Evolutionary conservation across 2,113 vertebrate species (phyloP).

Genomic region (Austrofundulus limnaeus): DNA sequence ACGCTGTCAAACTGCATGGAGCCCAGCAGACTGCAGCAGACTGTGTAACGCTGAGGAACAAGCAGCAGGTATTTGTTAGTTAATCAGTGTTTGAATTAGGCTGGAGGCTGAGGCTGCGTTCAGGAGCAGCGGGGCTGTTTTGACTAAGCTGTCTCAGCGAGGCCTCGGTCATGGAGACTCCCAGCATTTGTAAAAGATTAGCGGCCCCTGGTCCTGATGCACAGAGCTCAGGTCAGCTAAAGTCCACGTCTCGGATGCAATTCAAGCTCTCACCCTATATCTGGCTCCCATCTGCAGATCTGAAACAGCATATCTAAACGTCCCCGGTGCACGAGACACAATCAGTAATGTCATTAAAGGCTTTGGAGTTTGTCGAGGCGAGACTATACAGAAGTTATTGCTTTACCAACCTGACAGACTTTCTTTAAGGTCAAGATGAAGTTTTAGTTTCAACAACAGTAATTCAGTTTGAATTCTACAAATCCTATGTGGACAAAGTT

Average conservation of each 20-base stretch:
- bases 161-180: constrained; percentile 74
- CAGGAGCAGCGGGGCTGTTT: constrained; percentile 73
- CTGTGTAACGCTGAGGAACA: constrained; percentile 60
- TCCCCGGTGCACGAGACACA: constrained; percentile 46
- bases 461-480: background rate
- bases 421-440: constrained; percentile 37
- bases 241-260: constrained; percentile 67
- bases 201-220: constrained; percentile 63
- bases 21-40: constrained; percentile 16
- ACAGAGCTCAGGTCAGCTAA: constrained; percentile 71
- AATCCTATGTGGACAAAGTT: no score
- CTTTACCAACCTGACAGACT: constrained; percentile 30
- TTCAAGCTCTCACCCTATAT: constrained; percentile 58
- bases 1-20: constrained; percentile 59
- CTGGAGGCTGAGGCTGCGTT: constrained; percentile 57
- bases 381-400: constrained; percentile 39
- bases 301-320: constrained; percentile 47
- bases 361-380: constrained; percentile 36
- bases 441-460: constrained; percentile 9
- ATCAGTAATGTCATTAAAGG: constrained; percentile 71
- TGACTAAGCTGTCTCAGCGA: constrained; percentile 77
- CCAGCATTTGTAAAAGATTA: constrained; percentile 82
- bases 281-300: constrained; percentile 66
- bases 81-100: constrained; percentile 70
- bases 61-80: constrained; percentile 79